Conservation (phyloP, 2,797 vertebrate genomes). For the Brotula barbata region DNA sequence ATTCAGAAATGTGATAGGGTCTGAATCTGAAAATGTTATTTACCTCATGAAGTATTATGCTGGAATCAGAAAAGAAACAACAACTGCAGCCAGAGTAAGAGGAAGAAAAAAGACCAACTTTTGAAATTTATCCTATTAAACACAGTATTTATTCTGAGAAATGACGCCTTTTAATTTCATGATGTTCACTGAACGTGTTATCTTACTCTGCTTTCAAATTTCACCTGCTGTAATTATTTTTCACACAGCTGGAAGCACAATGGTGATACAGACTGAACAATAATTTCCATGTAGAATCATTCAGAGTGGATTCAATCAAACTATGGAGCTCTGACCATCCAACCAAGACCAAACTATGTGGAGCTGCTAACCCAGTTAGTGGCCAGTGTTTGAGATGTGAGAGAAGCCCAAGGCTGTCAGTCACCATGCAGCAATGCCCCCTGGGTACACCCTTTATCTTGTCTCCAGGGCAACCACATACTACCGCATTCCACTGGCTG, state of each 20-base stretch:
- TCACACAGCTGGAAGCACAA: constrained; percentile 8
- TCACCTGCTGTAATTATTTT: constrained; percentile 25
- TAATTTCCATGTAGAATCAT: constrained; percentile 2
- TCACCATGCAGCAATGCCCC: constrained; percentile 48
- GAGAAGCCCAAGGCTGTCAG: constrained; percentile 55
- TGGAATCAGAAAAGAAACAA: constrained; percentile 22
- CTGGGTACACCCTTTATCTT: constrained; percentile 60
- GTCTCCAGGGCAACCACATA: constrained; percentile 72
- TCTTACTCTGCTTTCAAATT: constrained; percentile 14
- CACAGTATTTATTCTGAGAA: constrained; percentile 23
- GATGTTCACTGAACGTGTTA: constrained; percentile 25
- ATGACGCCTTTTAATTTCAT: constrained; percentile 26
- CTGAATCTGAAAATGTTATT: constrained; percentile 33
- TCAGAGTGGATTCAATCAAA: constrained; percentile 45
- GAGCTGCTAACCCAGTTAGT: constrained; percentile 34
- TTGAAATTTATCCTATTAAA: not conserved
- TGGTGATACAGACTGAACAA: constrained; percentile 18
- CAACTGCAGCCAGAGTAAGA: not conserved
- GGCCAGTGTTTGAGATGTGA: constrained; percentile 38
- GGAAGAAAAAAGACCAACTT: not conserved
- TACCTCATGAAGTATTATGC: constrained; percentile 20
- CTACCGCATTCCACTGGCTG: constrained; percentile 61
- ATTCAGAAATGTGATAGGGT: constrained; percentile 27
- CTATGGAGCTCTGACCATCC: constrained; percentile 41
- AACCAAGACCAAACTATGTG: constrained; percentile 36